Evolutionary conservation across 2,113 vertebrate genomes (phyloP).

Genomic region (Antennarius striatus): DNA sequence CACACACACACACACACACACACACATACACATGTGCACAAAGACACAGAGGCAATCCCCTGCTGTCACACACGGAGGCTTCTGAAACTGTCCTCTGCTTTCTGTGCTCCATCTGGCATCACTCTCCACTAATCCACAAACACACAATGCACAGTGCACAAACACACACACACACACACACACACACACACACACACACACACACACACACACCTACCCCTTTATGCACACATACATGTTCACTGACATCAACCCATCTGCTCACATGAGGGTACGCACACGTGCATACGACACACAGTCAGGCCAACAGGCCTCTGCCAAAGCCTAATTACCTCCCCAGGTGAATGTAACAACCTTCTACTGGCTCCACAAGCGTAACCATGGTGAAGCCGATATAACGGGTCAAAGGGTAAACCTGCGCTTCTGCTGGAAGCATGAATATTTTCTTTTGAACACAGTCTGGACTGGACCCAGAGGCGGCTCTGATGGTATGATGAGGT

Average conservation of each 20-base stretch:
- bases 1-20: too few relatives aligned
- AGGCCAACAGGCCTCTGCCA: not conserved
- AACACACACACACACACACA: conserved; percentile 7
- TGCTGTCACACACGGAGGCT: too few relatives aligned
- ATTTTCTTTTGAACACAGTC: not conserved
- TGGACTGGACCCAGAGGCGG: too few relatives aligned
- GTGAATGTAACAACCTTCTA: not conserved
- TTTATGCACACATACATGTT: not conserved
- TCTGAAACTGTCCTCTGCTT: too few relatives aligned
- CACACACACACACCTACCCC: not conserved
- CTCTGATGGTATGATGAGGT: too few relatives aligned
- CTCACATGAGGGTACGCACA: not conserved
- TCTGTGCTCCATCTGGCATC: too few relatives aligned
- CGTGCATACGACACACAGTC: not conserved
- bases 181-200: not conserved
- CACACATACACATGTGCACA: too few relatives aligned
- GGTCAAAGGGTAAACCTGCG: not conserved
- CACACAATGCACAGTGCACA: conserved; percentile 1
- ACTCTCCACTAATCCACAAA: conserved; percentile 37
- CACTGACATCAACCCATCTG: conserved; percentile 4
- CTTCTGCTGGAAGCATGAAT: not conserved
- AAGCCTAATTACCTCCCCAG: conserved; percentile 22
- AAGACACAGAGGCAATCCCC: too few relatives aligned
- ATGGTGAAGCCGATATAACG: not conserved
- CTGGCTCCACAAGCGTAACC: not conserved